These are phyloP conservation scores for Gambusia holbrooki DNA, from an alignment of 2,113 vertebrate genomes.

Conservation along the genomic window DNA sequence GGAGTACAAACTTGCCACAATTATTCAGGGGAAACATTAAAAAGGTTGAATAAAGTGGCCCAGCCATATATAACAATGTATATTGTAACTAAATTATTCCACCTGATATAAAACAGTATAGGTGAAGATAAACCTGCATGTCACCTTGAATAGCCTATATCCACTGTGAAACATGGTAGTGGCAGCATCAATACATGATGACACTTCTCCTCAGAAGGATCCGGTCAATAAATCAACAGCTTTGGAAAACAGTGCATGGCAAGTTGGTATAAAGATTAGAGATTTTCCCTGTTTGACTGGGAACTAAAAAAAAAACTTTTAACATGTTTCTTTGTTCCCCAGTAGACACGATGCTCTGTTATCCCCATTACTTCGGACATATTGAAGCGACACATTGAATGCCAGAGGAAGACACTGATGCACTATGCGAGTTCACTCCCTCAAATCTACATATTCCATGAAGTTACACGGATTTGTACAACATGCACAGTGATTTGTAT, in stretches of 20 bases:
- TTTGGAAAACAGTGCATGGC: neutral
- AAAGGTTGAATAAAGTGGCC: too few species aligned
- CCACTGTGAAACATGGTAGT: too few species aligned
- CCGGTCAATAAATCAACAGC: neutral
- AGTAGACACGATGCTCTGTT: neutral
- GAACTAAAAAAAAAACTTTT: neutral
- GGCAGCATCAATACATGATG: too few species aligned
- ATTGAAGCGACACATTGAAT: constrained; percentile 14
- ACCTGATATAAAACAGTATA: too few species aligned
- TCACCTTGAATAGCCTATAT: too few species aligned
- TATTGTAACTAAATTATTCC: too few species aligned
- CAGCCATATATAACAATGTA: too few species aligned
- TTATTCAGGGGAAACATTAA: neutral
- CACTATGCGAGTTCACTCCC: constrained; percentile 29
- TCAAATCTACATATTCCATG: constrained; percentile 48
- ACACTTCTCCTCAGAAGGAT: neutral
- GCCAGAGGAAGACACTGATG: neutral
- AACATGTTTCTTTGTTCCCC: neutral
- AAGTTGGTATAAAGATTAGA: neutral
- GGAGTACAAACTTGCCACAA: neutral
- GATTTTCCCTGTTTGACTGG: neutral
- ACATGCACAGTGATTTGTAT: constrained; percentile 61
- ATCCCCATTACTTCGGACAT: constrained; percentile 6
- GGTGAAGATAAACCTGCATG: neutral
- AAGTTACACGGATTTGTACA: constrained; percentile 49